Evolutionary conservation across 2,888 invertebrate species (phyloP).

Genomic region (Drosophila basisetae): DNA sequence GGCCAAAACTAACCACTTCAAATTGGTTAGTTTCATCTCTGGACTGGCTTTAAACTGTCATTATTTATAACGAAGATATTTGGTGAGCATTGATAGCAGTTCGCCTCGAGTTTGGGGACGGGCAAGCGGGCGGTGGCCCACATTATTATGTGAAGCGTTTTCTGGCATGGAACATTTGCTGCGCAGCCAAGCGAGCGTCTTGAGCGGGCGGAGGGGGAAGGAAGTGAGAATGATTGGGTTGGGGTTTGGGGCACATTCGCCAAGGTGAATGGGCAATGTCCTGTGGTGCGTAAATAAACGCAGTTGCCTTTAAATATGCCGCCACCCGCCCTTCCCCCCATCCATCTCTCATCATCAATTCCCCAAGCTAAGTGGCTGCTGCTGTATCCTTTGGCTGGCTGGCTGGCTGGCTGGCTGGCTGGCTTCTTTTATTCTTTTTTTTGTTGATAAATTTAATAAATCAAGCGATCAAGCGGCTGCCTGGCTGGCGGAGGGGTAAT

Average conservation of each 20-base stretch:
- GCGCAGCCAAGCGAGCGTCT: slow-evolving; percentile 63
- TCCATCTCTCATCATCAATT: slow-evolving; percentile 5
- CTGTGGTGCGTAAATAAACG: slow-evolving; percentile 72
- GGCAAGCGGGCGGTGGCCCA: neutral
- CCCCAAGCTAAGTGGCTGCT: slow-evolving; percentile 25
- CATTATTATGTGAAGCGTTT: slow-evolving; percentile 55
- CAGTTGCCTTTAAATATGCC: slow-evolving; percentile 66
- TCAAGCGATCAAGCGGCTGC: slow-evolving; percentile 48
- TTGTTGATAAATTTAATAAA: slow-evolving; percentile 72
- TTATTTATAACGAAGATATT: slow-evolving; percentile 62
- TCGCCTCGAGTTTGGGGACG: neutral
- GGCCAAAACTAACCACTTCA: slow-evolving; percentile 41
- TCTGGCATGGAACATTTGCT: slow-evolving; percentile 70
- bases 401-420: neutral
- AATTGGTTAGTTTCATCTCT: slow-evolving; percentile 36
- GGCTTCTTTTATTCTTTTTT: slow-evolving; percentile 1
- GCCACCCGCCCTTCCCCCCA: neutral
- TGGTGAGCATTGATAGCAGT: slow-evolving; percentile 46
- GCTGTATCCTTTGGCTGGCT: slow-evolving; percentile 18
- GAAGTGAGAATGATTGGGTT: neutral
- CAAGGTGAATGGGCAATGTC: slow-evolving; percentile 73
- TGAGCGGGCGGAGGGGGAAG: slow-evolving; percentile 21
- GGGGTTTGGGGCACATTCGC: slow-evolving; percentile 1
- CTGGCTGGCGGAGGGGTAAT: slow-evolving; percentile 17
- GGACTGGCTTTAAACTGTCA: slow-evolving; percentile 62